Evolutionary conservation across 2,888 invertebrate genomes (phyloP), one percentile per base, ranked within the genome.

Genomic region (Mesorhabditis spiculigera): DNA sequence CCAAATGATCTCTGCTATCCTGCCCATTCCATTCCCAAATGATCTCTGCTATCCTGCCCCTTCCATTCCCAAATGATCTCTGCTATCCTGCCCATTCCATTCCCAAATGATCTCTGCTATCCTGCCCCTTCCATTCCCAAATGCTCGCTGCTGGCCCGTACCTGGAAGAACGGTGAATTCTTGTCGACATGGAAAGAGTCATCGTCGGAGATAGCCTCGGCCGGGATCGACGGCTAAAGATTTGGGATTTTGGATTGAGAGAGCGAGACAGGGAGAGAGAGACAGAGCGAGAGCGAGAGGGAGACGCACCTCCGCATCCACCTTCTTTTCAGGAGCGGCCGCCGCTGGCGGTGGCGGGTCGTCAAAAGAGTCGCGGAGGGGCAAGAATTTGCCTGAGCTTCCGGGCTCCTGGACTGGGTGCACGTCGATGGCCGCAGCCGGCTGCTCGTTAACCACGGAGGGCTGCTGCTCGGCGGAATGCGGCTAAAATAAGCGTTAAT

Each of bases 161-260:
- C 58, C 58, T 50, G 58, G n/a, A 50, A 50, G 58, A 50, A 50
- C n/a, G 58, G 58, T 13, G 58, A 50, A n/a, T 50, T 50, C 58
- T 50, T 50, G 58, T 50, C 58, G 58, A 50, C n/a, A n/a, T 10
- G 8, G 58, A 50, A 50, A 3, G 58, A 13, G 3, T 50, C 58
- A 50, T 50, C 58, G n/a, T 50, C 3, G 8, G 58, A 50, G 58
- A 50, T 50, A 13, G 58, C 58, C 58, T 50, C 58, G 8, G 58
- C 10, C n/a, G 58, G 58, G 3, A 50, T 50, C 10, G n/a, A 50
- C 1, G 58, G 58, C 58, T 50, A n/a, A 50, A 50, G 3, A n/a
- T 13, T 13, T 3, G n/a, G 3, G 1, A n/a, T 50, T 50, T 13
- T 13, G 58, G 1, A 50, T 1, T 28, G 28, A 28, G 28, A 28